Percentiles rank a stretch among this genome's conserved stretches.
These are phyloP conservation scores for Microtus ochrogaster DNA, from an alignment of 2,113 vertebrate species.

Conservation along the genomic window DNA sequence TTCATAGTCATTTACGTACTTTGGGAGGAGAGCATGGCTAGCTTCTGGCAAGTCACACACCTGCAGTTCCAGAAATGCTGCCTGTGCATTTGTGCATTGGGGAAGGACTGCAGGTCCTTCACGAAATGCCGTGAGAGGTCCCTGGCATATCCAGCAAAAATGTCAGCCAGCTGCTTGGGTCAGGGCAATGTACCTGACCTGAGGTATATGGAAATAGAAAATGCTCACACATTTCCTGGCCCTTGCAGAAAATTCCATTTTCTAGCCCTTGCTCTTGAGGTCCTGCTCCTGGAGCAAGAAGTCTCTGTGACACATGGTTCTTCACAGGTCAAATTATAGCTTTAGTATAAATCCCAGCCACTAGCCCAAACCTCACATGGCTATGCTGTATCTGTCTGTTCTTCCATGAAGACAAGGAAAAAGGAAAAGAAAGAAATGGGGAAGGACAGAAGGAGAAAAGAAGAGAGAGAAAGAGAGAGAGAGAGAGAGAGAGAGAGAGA, in stretches of 20 bases:
- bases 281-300: not conserved
- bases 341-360: not conserved
- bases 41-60: not conserved
- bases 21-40: not conserved
- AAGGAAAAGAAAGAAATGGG: too few relatives aligned
- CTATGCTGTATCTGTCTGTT: not conserved
- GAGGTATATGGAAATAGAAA: constrained; percentile 48
- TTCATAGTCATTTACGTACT: not conserved
- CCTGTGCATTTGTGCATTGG: not conserved
- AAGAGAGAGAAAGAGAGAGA: too few relatives aligned
- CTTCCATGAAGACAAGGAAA: not conserved
- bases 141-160: not conserved
- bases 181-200: not conserved
- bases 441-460: too few relatives aligned
- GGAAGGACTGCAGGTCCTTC: not conserved
- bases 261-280: not conserved
- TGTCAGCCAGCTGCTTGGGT: not conserved
- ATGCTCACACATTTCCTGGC: constrained; percentile 57
- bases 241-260: constrained; percentile 8
- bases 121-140: not conserved
- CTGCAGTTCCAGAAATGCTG: not conserved
- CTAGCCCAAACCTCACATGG: not conserved
- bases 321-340: not conserved
- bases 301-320: not conserved
- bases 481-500: too few relatives aligned